Percentiles rank a stretch among this genome's conserved stretches.
Conservation (phyloP, 23 tunicate species). For the Halocynthia roretzi region DNA sequence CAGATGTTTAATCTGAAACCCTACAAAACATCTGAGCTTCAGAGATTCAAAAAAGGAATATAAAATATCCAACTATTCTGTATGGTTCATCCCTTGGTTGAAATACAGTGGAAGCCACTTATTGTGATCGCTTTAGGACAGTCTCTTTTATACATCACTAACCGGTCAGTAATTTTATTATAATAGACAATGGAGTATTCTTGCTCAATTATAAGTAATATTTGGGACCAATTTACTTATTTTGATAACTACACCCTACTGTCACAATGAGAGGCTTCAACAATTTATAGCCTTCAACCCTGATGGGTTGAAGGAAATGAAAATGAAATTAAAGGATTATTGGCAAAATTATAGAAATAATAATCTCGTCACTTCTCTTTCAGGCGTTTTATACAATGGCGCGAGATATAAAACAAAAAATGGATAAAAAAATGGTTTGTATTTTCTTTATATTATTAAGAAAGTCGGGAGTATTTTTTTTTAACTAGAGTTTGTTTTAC, state of each 20-base stretch:
- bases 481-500: background rate
- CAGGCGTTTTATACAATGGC: slow-evolving; percentile 89
- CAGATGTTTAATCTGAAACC: background rate
- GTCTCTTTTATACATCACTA: too few relatives aligned
- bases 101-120: too few relatives aligned
- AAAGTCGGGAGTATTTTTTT: background rate
- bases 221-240: too few relatives aligned
- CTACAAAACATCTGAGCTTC: too few relatives aligned
- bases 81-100: too few relatives aligned
- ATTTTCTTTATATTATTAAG: background rate
- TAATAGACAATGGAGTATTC: too few relatives aligned
- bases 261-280: background rate
- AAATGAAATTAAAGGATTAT: background rate
- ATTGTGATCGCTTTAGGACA: too few relatives aligned
- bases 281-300: background rate
- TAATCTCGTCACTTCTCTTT: background rate
- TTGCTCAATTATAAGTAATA: too few relatives aligned
- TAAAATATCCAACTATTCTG: too few relatives aligned
- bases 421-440: slow-evolving; percentile 65
- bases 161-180: too few relatives aligned
- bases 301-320: background rate
- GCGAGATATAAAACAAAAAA: slow-evolving; percentile 75
- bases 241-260: background rate
- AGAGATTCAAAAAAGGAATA: too few relatives aligned
- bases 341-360: too few relatives aligned